Evolutionary conservation across 2,888 invertebrate genomes (phyloP).

Genomic region (Agrochola lychnidis): DNA sequence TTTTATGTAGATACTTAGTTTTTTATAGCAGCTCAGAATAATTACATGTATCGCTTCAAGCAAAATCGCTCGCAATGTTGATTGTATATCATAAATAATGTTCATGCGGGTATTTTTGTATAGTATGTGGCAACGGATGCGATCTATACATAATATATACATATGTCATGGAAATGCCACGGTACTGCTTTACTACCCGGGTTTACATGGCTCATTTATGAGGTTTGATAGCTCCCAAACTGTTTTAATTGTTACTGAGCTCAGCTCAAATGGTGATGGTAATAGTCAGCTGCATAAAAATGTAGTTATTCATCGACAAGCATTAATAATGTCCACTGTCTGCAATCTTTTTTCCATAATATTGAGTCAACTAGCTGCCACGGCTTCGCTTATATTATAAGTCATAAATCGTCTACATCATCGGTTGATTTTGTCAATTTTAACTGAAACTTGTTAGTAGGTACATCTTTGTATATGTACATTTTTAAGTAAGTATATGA

Average conservation of each 20-base stretch:
- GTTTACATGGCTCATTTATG: background rate
- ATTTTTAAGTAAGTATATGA: too few relatives aligned
- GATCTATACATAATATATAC: background rate
- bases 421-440: too few relatives aligned
- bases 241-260: background rate
- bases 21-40: constrained; percentile 28
- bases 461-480: too few relatives aligned
- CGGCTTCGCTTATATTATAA: too few relatives aligned
- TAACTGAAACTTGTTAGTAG: too few relatives aligned
- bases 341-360: too few relatives aligned
- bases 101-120: constrained; percentile 49
- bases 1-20: constrained; percentile 1
- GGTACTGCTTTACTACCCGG: background rate
- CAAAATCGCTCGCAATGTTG: constrained; percentile 49
- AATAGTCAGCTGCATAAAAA: background rate
- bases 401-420: too few relatives aligned
- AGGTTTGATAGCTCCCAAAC: background rate
- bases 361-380: too few relatives aligned
- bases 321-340: too few relatives aligned
- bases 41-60: constrained; percentile 32
- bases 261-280: background rate
- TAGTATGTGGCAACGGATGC: constrained; percentile 6
- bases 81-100: constrained; percentile 46
- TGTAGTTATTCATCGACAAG: background rate
- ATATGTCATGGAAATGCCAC: background rate